A percentile compares a stretch with the other conserved stretches of the same genome.
phyloP scores from a whole-genome alignment of 2,797 vertebrate genomes.

The Rhinophrynus dorsalis region DNA sequence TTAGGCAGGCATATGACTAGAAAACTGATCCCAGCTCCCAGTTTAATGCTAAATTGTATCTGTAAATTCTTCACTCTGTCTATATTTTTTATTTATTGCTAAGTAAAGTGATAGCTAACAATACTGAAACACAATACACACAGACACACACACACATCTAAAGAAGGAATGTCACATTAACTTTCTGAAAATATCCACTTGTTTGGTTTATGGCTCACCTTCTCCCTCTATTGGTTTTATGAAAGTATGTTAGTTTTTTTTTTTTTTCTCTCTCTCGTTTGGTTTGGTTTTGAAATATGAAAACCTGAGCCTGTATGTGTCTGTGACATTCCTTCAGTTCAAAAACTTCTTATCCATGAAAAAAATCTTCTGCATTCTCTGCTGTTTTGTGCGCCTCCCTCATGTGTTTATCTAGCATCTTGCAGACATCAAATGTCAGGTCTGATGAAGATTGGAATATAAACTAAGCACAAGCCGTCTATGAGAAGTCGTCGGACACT shows the following conservation, averaged over 20 bases:
- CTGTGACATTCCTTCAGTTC: too few relatives aligned
- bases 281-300: not conserved
- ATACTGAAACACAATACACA: too few relatives aligned
- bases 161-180: not conserved
- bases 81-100: too few relatives aligned
- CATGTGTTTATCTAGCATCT: not conserved
- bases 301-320: not conserved
- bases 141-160: too few relatives aligned
- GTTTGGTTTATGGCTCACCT: constrained; percentile 24
- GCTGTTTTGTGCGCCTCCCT: not conserved
- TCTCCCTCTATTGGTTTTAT: constrained; percentile 43
- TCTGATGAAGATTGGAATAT: constrained; percentile 14
- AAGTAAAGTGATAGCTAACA: too few relatives aligned
- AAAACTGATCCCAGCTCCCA: too few relatives aligned
- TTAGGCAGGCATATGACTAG: too few relatives aligned
- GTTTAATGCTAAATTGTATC: too few relatives aligned
- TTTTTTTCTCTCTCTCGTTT: not conserved
- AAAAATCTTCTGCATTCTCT: not conserved
- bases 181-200: not conserved
- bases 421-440: not conserved
- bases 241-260: constrained; percentile 5
- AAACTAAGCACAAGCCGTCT: not conserved
- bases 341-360: too few relatives aligned
- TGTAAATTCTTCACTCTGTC: too few relatives aligned
- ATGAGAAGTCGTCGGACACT: not conserved